These are phyloP conservation scores for Oreochromis grahami DNA, from an alignment of 2,797 vertebrate species.

Conservation along the genomic window DNA sequence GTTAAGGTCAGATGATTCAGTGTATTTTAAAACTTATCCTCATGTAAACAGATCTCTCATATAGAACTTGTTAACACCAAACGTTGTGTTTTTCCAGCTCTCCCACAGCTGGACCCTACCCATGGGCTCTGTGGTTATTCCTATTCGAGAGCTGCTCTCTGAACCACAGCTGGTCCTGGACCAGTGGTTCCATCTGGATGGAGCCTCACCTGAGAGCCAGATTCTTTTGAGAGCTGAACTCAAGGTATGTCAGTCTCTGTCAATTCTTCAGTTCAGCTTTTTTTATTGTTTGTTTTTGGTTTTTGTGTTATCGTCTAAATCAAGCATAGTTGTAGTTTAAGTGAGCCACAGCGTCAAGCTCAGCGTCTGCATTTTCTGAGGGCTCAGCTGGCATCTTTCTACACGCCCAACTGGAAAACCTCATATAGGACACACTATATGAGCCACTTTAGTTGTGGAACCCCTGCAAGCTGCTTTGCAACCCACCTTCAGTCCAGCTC, in stretches of 20 bases:
- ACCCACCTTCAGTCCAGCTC: neutral
- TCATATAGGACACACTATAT: neutral
- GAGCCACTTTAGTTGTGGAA: neutral
- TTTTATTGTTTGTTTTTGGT: neutral
- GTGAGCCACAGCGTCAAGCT: neutral
- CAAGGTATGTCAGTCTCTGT: constrained; percentile 71
- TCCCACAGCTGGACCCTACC: constrained; percentile 76
- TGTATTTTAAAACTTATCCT: neutral
- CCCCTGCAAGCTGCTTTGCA: neutral
- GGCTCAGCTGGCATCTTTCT: neutral
- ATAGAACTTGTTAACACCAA: neutral
- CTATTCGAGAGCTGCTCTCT: constrained; percentile 81
- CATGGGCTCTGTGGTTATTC: constrained; percentile 81
- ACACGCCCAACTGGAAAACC: neutral
- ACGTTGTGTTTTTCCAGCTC: constrained; percentile 52
- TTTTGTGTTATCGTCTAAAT: neutral
- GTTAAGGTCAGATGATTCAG: constrained; percentile 75
- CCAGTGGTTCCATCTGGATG: constrained; percentile 82
- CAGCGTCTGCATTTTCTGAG: neutral
- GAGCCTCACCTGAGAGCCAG: constrained; percentile 77
- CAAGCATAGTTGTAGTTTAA: neutral
- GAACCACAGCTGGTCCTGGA: constrained; percentile 82
- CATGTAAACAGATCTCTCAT: neutral
- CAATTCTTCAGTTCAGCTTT: neutral
- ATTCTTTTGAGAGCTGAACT: constrained; percentile 86